Evolutionary conservation across 2,797 vertebrate species (phyloP), one percentile per base, ranked within the genome.

Genomic region (Buphagus erythrorhynchus): DNA sequence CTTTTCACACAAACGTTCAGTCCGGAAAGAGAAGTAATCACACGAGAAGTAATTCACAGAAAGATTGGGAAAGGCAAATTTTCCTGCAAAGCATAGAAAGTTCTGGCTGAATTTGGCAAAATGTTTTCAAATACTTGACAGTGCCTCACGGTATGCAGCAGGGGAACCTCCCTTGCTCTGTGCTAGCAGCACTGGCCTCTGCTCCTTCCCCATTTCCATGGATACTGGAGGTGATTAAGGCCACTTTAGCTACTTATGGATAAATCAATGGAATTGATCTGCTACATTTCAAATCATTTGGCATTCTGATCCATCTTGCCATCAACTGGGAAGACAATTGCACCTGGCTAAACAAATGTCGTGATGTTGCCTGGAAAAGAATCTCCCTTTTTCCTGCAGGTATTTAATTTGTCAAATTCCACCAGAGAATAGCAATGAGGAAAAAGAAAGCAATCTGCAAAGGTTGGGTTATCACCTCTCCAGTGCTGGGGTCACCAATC

Each of bases 241-340:
- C 38, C 48, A 90, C 80, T 95, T 77, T 10, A 81, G 73, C 74
- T 82, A 92, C 94, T 95, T 71, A 97, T 63, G 78, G 86, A 89
- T 93, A 89, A 89, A 95, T 91, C 89, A 81, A 95, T 96, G 76
- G 16, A 69, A 92, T 92, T 0, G 54, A 93, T 73, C 59, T 17
- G 59, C 68, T n/a, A 8, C 71, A 40, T 62, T 86, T 69, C 75
- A 87, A 71, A 83, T 74, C 40, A 73, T 84, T 84, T 68, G 76
- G 83, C 52, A 31, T 80, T 82, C 88, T 54, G 87, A 68, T 94
- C 89, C 55, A 59, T 90, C 63, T 61, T 38, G 35, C 80, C 65
- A 91, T 88, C 88, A 92, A 24, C 46, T 33, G 24, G 49, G 43
- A 83, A 68, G 82, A 90, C 83, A 75, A 90, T 11, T 72, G 71